phyloP scores from a whole-genome alignment of 2,888 invertebrate species.

The Lycia hirtaria region DNA sequence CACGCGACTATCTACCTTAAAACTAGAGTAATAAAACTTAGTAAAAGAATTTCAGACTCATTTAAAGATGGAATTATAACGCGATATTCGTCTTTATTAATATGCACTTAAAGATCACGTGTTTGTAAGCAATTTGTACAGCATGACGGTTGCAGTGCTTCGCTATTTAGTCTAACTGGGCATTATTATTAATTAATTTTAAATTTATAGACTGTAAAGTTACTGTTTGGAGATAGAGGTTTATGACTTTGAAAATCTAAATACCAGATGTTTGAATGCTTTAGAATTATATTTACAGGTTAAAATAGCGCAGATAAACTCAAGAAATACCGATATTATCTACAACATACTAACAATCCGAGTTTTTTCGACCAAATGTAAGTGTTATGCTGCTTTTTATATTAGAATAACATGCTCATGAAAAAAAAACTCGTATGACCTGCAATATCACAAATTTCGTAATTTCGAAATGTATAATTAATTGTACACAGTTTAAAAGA shows the following conservation, averaged over 20 bases:
- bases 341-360: too few relatives aligned
- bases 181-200: conserved; percentile 23
- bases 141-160: conserved; percentile 27
- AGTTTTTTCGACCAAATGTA: too few relatives aligned
- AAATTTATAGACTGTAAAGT: conserved; percentile 25
- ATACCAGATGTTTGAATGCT: too few relatives aligned
- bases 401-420: too few relatives aligned
- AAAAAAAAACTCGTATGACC: too few relatives aligned
- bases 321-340: too few relatives aligned
- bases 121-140: conserved; percentile 11
- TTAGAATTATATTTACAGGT: too few relatives aligned
- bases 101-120: conserved; percentile 1
- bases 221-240: conserved; percentile 7
- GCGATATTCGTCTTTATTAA: conserved; percentile 4
- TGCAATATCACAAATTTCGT: too few relatives aligned
- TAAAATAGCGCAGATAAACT: too few relatives aligned
- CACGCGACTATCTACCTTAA: conserved; percentile 10
- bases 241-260: neutral
- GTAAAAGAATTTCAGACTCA: conserved; percentile 7
- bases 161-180: conserved; percentile 21
- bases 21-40: neutral
- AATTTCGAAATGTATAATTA: too few relatives aligned
- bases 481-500: too few relatives aligned
- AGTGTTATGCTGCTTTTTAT: too few relatives aligned
- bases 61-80: neutral